phyloP scores from a whole-genome alignment of 2,888 invertebrate species.

The Lochmaea crataegi region DNA sequence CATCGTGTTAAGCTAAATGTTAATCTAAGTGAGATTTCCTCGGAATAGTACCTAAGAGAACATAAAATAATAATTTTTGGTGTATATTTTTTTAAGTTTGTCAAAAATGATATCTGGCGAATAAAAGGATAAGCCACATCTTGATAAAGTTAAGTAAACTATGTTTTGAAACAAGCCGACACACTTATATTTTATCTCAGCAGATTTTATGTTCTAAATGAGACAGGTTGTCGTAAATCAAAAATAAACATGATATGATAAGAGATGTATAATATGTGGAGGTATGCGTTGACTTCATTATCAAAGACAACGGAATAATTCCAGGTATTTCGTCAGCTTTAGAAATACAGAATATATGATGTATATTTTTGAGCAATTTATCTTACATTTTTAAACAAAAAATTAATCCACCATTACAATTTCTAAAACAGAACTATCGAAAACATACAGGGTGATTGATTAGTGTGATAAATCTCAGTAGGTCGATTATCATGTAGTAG shows the following conservation, averaged over 20 bases:
- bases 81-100: constrained; percentile 44
- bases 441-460: not conserved
- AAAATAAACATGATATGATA: constrained; percentile 50
- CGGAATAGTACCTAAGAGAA: constrained; percentile 20
- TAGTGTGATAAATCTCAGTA: no score
- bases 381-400: not conserved
- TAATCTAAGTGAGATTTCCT: not conserved
- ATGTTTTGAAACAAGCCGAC: constrained; percentile 53
- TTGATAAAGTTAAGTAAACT: constrained; percentile 50
- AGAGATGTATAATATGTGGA: constrained; percentile 29
- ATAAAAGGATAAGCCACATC: constrained; percentile 52
- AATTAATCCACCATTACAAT: not conserved
- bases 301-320: constrained; percentile 36
- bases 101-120: constrained; percentile 48
- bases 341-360: constrained; percentile 6
- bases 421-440: no score
- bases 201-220: constrained; percentile 62
- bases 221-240: constrained; percentile 55
- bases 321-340: constrained; percentile 16
- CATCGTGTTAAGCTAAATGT: not conserved
- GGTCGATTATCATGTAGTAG: no score
- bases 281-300: constrained; percentile 32
- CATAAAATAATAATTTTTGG: constrained; percentile 40
- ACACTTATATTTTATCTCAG: constrained; percentile 53
- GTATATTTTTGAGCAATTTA: not conserved